These are phyloP conservation scores for Temnothorax curvispinosus DNA, from an alignment of 1,140 invertebrate genomes.

Conservation along the genomic window DNA sequence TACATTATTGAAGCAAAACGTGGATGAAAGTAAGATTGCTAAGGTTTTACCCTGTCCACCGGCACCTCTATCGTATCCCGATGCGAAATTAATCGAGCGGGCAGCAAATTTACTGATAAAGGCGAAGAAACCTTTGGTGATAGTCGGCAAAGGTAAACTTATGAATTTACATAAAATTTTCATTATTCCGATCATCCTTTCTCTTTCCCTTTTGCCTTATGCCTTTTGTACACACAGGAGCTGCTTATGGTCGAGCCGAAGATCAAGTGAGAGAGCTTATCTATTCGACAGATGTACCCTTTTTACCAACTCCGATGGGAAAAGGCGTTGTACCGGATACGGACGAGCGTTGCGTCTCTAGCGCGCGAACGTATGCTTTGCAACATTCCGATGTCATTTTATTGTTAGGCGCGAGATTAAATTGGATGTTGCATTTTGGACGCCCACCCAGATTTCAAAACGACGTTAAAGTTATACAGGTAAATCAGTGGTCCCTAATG, in stretches of 20 bases:
- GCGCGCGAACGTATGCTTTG: constrained; percentile 94
- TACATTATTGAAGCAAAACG: constrained; percentile 89
- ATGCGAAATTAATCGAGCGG: constrained; percentile 88
- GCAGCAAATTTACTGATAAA: constrained; percentile 90
- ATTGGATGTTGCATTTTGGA: constrained; percentile 99
- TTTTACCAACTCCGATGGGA: constrained; percentile 98
- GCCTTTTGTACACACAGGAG: constrained; percentile 84
- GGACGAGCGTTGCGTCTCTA: constrained; percentile 91
- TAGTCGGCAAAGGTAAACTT: constrained; percentile 94
- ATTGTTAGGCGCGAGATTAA: constrained; percentile 95
- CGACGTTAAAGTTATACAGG: constrained; percentile 96
- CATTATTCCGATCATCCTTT: neutral
- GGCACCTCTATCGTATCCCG: constrained; percentile 90
- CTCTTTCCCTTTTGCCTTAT: neutral
- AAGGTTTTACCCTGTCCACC: constrained; percentile 84
- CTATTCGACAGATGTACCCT: constrained; percentile 91
- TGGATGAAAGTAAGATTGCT: constrained; percentile 83
- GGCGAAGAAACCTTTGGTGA: constrained; percentile 94
- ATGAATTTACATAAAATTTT: neutral
- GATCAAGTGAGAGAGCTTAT: constrained; percentile 90
- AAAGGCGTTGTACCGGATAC: constrained; percentile 97
- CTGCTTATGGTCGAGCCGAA: constrained; percentile 94
- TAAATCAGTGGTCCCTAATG: constrained; percentile 74
- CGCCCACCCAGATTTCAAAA: constrained; percentile 93
- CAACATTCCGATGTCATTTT: constrained; percentile 95